Conservation (phyloP, 2,797 vertebrate genomes). For the Furcifer pardalis region DNA sequence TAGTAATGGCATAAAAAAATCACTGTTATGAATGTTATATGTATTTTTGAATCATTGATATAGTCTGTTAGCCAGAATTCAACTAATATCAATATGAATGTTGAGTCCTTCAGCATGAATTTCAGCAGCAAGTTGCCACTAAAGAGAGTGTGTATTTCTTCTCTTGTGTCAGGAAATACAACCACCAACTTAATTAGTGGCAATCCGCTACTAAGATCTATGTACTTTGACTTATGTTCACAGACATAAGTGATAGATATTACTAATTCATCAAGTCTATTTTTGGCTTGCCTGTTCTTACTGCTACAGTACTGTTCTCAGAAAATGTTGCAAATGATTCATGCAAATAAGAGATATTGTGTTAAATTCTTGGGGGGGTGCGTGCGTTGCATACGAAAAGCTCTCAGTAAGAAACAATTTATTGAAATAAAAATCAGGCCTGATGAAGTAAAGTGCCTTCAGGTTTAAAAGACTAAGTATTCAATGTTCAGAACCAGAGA, state of each 20-base stretch:
- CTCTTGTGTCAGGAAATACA: too few species aligned
- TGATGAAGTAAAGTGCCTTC: background rate
- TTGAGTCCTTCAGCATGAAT: too few species aligned
- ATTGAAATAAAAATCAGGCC: slow-evolving; percentile 1
- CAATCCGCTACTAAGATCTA: too few species aligned
- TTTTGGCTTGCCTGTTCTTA: background rate
- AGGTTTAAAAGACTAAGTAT: too few species aligned
- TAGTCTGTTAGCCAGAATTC: background rate
- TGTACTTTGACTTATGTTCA: too few species aligned
- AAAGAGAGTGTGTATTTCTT: too few species aligned
- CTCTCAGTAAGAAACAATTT: background rate
- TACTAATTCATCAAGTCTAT: background rate
- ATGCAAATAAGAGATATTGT: background rate
- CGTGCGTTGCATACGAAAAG: background rate
- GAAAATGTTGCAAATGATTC: background rate
- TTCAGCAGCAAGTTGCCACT: too few species aligned
- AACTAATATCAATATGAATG: too few species aligned
- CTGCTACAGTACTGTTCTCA: background rate
- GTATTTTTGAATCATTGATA: background rate
- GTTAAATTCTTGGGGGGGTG: too few species aligned
- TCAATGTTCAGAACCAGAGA: background rate
- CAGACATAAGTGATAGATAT: too few species aligned
- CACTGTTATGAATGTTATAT: background rate
- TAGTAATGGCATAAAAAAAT: background rate
- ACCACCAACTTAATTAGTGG: too few species aligned